Percentiles rank a stretch among this genome's conserved stretches.
Evolutionary conservation across 2,888 invertebrate species (phyloP).

Genomic region (Tipula vernalis): DNA sequence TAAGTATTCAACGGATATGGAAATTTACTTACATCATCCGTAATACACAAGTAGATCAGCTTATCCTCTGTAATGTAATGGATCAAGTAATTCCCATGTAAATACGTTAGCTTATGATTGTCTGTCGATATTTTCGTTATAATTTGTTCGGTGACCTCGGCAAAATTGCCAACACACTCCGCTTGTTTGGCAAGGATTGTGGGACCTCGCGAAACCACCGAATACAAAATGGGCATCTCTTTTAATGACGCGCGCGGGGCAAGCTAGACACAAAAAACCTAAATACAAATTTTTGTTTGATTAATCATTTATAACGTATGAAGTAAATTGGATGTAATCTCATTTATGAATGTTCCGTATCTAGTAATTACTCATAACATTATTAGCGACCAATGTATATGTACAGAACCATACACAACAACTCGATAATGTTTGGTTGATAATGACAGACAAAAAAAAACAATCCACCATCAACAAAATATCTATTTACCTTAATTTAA

Average conservation of each 20-base stretch:
- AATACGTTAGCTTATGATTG: conserved; percentile 83
- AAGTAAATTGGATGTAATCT: background rate
- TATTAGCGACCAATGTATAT: background rate
- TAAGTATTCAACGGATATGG: background rate
- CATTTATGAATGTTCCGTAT: background rate
- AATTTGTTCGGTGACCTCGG: conserved; percentile 87
- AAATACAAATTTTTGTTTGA: background rate
- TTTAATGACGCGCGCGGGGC: background rate
- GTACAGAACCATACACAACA: background rate
- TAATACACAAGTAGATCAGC: conserved; percentile 87
- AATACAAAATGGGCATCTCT: conserved; percentile 80
- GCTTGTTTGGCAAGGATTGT: conserved; percentile 84
- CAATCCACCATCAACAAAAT: background rate
- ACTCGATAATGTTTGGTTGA: background rate
- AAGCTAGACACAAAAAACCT: background rate
- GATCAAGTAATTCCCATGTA: conserved; percentile 85
- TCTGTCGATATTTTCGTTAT: conserved; percentile 76
- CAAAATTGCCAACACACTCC: conserved; percentile 86
- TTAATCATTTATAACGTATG: background rate
- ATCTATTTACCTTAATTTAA: background rate
- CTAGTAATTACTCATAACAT: background rate
- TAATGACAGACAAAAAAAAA: background rate
- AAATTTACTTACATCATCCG: conserved; percentile 67
- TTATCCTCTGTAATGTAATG: conserved; percentile 81
- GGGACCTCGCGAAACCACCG: conserved; percentile 75